Evolutionary conservation across 1,140 invertebrate genomes (phyloP), one percentile per base, ranked within the genome.

Genomic region (Cecropterus lyciades): DNA sequence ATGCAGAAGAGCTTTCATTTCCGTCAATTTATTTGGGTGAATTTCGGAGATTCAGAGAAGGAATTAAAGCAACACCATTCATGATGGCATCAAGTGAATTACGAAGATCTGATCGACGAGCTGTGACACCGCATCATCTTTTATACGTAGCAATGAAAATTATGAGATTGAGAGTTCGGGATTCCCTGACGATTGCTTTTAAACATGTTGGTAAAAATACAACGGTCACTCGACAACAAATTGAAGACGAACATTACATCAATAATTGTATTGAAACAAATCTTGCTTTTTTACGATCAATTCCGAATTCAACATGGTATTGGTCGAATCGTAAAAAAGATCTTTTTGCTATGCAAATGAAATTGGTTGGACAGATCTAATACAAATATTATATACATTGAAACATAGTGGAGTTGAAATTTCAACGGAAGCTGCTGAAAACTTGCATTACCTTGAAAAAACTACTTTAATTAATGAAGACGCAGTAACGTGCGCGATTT

Each of bases 341-440:
- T 72, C 68, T 92, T 8, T 89, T 92, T 52, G 85, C 87, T 13
- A 89, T 90, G 81, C 86, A 9, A 84, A 84, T 66, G 87, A 91
- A 87, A 85, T 79, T 1, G 77, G 75, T 20, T 92, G 87, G 89
- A 5, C 17, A 2, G 43, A 85, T 43, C 73, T 92, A n/a, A 42
- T 92, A 14, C 45, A 82, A 77, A 56, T 82, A 37, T 69, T 92
- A n/a, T 63, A 85, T 53, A 87, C 87, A 73, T 72, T 89, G 24
- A 73, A 79, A 64, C 65, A 92, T 42, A 72, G 73, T 46, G 64
- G 53, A n/a, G 64, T 65, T 45, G 73, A 85, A 51, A 49, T 71
- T 14, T 56, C 74, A 52, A 74, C 69, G 62, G 40, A 62, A 17
- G 43, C 51, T 14, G 48, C 48, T 49, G 46, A 14, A 11, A 10